Base-by-base conservation (phyloP, 53 echinoderm and acorn worm genomes). In the Crossaster papposus region DNA sequence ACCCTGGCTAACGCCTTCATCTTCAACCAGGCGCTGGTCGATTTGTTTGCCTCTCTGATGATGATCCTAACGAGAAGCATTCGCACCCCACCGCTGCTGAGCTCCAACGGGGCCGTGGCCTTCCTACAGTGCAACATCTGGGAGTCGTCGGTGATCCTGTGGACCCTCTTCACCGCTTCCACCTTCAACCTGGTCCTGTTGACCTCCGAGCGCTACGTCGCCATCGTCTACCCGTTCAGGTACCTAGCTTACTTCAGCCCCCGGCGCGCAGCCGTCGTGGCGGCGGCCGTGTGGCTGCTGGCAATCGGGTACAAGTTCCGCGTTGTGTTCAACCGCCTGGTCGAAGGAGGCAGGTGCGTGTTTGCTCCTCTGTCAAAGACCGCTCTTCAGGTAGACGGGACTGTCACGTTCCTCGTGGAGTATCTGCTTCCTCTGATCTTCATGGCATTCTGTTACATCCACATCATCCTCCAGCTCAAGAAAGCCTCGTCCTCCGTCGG, bases 11-110 rank as follows among this genome's bases (percentile, higher is more conserved):
- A 96, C 52, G 85, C 91, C 50, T 91, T 94, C 36, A 96, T 96
- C 74, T 86, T 94, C 78, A 92, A 94, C 23, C 96, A 96, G 70
- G 96, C 96, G 1, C 88, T 86, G 15, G 78, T 94, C n/a, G 96
- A 94, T 81, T 83, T 93, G 44, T 77, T 93, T 26, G 92, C 94
- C 3, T 96, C 94, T 11, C 70, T 96, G 29, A 53, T 93, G 13
- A 83, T 96, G 1, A 83, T 94, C 32, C 65, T 89, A 7, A 11
- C 30, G 30, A 32, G 51, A 11, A 44, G 68, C 29, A 18, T 79
- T 36, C 70, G 24, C 10, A 68, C 20, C 12, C 79, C 89, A 4
- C 24, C 38, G 32, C 80, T n/a, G n/a, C n/a, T 79, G 18, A 36
- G 44, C 1, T 32, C 36, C 3, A 36, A 65, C 52, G 70, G 64